Evolutionary conservation across 2,888 invertebrate genomes (phyloP), one percentile per base, ranked within the genome.

Genomic region (Apamea crenata): DNA sequence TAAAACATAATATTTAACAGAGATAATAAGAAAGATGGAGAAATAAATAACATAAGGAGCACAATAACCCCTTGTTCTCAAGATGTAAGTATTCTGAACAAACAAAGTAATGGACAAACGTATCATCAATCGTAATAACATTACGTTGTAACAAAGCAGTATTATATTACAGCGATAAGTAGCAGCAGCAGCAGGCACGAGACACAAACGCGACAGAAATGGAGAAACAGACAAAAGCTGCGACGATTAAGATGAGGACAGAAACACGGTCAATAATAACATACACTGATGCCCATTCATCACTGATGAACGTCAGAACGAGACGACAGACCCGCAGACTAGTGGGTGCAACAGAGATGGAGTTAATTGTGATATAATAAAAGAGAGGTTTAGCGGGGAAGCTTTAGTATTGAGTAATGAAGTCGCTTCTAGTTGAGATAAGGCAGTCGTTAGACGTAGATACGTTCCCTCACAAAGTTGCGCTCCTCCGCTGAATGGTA

Each of bases 241-340:
- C 86, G 87, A 83, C 87, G 89, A 87, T 85, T 87, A 89, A 85
- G 85, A 86, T 83, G 88, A 87, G 74, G 86, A 85, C 90, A 90
- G 90, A 89, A 91, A 90, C 89, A 87, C 87, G 88, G 84, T 88
- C 92, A 91, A 92, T 92, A 91, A 91, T 89, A 88, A 91, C 90
- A 91, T 89, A 91, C 90, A 91, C 89, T 92, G 92, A 92, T 89
- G 88, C 91, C 88, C 90, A 91, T 92, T 93, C 90, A 92, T 93
- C 91, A 90, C 88, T 88, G 90, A 90, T 88, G 90, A 89, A 87
- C 74, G 85, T 25, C n/a, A 44, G 82, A 89, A 79, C 53, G 88
- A 83, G 89, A 91, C 65, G 67, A 66, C 36, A 32, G 53, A 29
- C 44, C 7, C 21, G 12, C 10, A 14, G 7, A 16, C 29, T 8